Percentiles rank a stretch among this genome's conserved stretches.
These are phyloP conservation scores for Belonocnema kinseyi DNA, from an alignment of 1,140 invertebrate genomes.

Conservation along the genomic window DNA sequence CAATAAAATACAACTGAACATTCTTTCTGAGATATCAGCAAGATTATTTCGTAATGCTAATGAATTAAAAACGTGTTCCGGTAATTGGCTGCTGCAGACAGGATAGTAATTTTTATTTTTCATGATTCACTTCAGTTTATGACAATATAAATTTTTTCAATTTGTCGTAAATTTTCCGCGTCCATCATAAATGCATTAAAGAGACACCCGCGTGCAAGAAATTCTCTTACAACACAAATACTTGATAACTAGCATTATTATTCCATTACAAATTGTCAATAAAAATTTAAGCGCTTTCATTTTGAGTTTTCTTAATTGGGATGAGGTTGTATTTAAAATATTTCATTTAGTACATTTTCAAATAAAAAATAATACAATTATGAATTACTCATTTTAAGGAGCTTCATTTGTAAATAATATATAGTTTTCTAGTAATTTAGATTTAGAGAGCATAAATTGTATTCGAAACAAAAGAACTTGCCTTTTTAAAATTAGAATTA, in stretches of 20 bases:
- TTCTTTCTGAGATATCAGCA: constrained; percentile 10
- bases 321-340: too few species aligned
- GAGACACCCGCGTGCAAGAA: neutral
- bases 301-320: too few species aligned
- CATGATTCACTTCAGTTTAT: constrained; percentile 2
- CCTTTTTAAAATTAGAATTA: too few species aligned
- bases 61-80: neutral
- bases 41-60: constrained; percentile 24
- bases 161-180: neutral
- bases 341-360: too few species aligned
- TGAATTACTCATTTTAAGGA: too few species aligned
- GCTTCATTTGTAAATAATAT: too few species aligned
- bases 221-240: neutral
- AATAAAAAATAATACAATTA: too few species aligned
- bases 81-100: constrained; percentile 11
- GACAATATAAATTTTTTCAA: constrained; percentile 7
- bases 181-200: neutral
- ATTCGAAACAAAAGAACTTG: too few species aligned
- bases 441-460: too few species aligned
- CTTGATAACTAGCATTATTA: neutral
- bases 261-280: too few species aligned
- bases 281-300: too few species aligned
- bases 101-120: neutral
- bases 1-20: constrained; percentile 5
- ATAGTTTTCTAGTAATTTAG: too few species aligned